Evolutionary conservation across 2,797 vertebrate genomes (phyloP).

Genomic region (Lates japonicus): DNA sequence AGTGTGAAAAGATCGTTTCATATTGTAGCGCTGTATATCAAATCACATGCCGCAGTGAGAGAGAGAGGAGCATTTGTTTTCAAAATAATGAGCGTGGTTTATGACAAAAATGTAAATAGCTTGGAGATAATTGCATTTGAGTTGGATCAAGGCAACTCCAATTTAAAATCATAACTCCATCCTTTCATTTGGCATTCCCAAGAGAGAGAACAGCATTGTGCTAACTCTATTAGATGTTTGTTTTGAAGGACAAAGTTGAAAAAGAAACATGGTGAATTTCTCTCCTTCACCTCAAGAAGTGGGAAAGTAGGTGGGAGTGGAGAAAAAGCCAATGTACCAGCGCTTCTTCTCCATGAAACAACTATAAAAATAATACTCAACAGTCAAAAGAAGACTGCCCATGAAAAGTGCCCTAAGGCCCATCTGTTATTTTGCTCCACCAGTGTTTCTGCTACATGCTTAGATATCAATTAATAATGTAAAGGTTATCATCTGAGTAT

Average conservation of each 20-base stretch:
- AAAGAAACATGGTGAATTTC: conserved; percentile 47
- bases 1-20: conserved; percentile 80
- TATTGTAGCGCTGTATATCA: conserved; percentile 79
- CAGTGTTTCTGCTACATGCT: conserved; percentile 42
- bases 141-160: conserved; percentile 79
- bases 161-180: conserved; percentile 79
- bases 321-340: background rate
- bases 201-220: conserved; percentile 52
- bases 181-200: conserved; percentile 73
- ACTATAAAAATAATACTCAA: conserved; percentile 25
- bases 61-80: conserved; percentile 75
- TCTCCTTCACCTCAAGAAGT: conserved; percentile 27
- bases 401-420: conserved; percentile 39
- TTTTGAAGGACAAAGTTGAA: conserved; percentile 73
- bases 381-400: conserved; percentile 18
- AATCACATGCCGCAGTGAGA: conserved; percentile 76
- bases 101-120: conserved; percentile 85
- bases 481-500: conserved; percentile 27
- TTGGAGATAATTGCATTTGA: conserved; percentile 82
- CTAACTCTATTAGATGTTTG: conserved; percentile 64
- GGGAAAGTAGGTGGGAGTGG: background rate
- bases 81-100: conserved; percentile 81
- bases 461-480: conserved; percentile 68
- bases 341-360: conserved; percentile 2
- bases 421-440: conserved; percentile 27